Base-by-base conservation (phyloP, 2,797 vertebrate species). In the Sphenopsis melanotis region DNA sequence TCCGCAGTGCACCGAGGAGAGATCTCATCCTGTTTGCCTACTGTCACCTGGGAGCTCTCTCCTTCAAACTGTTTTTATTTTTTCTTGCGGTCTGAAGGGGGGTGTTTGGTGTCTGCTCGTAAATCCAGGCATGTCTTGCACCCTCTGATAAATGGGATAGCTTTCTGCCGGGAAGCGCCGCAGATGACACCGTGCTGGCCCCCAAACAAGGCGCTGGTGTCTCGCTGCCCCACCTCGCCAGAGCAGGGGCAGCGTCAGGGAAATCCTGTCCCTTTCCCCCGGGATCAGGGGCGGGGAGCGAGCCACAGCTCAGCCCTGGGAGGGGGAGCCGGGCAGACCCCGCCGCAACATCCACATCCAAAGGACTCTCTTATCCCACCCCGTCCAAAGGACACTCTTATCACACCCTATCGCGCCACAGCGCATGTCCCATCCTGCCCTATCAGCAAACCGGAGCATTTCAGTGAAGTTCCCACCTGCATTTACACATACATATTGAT, bases 1-100 rank as follows among this genome's bases (percentile, higher is more conserved):
- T 32, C 11, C 0, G 0, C 39, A 26, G 30, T 2, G 22, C 56
- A 2, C 12, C 0, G 3, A 61, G 46, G 39, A 18, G 19, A 24
- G 6, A 34, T 23, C 24, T 30, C 34, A 12, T 8, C 14, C 12
- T 5, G 2, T 61, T 57, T 47, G 17, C 37, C 32, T 36, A 1
- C 37, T 24, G 23, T 9, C 52, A 37, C 1, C 42, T 29, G 47
- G 4, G 10, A 36, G 9, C 21, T 16, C 9, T 26, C n/a, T n/a
- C 17, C 70, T 66, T 70, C 24, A 3, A 46, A 16, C 2, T 4
- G 21, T 3, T 37, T 53, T 16, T 13, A 5, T 47, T 19, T 63
- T 32, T 30, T 21, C 32, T 32, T 26, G 10, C 5, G 2, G 3
- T 3, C 32, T n/a, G 42, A 18, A 4, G 2, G 0, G 15, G 3